Base-by-base conservation (phyloP, 2,797 vertebrate species). In the Enteromius treurensis region DNA sequence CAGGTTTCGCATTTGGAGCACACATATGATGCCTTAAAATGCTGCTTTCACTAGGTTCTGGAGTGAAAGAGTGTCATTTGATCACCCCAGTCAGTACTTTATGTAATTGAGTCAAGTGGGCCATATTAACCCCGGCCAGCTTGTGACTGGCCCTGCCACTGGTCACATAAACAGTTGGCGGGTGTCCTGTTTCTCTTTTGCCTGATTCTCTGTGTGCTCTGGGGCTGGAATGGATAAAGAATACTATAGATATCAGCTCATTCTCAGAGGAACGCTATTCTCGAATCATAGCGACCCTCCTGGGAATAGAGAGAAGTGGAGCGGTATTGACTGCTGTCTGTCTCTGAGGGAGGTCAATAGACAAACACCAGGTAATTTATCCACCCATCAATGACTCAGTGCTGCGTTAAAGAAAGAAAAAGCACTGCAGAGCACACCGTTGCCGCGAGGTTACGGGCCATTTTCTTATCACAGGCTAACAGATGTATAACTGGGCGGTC, bases 51-150 rank as follows among this genome's bases (percentile, higher is more conserved):
- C 34, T 53, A n/a, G 29, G 21, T 26, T 37, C 71, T 51, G 40
- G 21, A 69, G 51, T 51, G 64, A 55, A 64, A 68, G 73, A 74
- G 29, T 68, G 86, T 79, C 51, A 87, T 81, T 81, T 49, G 83
- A 89, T 81, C 74, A 67, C 84, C 86, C 85, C 84, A 85, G 79
- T 82, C 88, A 80, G 84, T 86, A 77, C 86, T 94, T 94, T 92
- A 92, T 91, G 91, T 94, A 95, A 94, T 94, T 93, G 94, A 94
- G 91, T 92, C 92, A 94, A 95, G 94, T 94, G 93, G 93, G 91
- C 92, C 91, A 92, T 92, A 95, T 93, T 93, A 94, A 94, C 94
- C 92, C 92, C 83, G 84, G 91, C 91, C 93, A 93, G 91, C 92
- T 92, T 93, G 92, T 53, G 81, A 84, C 65, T 65, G 78, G 65